Base-by-base conservation (phyloP, 1,140 invertebrate species). In the Apis cerana region DNA sequence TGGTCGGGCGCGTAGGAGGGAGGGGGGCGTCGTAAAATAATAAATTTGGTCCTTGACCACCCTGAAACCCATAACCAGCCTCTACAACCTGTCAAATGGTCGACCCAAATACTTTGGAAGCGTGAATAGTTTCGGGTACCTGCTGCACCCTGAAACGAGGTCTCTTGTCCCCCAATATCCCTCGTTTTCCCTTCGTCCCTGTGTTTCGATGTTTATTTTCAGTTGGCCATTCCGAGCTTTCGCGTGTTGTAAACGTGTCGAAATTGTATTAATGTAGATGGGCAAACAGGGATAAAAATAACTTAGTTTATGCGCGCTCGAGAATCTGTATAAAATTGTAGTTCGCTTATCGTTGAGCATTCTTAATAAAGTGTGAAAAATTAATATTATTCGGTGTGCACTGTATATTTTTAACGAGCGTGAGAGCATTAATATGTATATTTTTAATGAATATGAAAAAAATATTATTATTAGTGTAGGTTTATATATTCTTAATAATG, bases 1-100 rank as follows among this genome's bases (percentile, higher is more conserved):
- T 70, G 48, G 74, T 77, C 80, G 27, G n/a, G 27, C 19, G n/a
- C 19, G 9, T 2, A 9, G 65, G 43, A 5, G 33, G 43, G 19
- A 2, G 21, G 13, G 13, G 50, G 17, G n/a, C 62, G 12, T 82
- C 75, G 65, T 82, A 82, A 82, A 82, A 82, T 82, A 82, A 82
- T 82, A 78, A 82, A 82, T 82, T 82, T 68, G 58, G 58, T 58
- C 67, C 81, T 82, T 71, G 81, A 71, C 81, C 81, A 82, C 65
- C 75, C 67, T 27, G 81, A 64, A 82, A 82, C 56, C 75, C 59
- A 68, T 76, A 76, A 82, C 75, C 80, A 62, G 80, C 43, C 74
- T 27, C 50, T 69, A 54, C 65, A 82, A 82, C 75, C 75, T 82
- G 81, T 82, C 81, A 71, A 82, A 78, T 52, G 56, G 12, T 50